Base-by-base conservation (phyloP, 2,113 vertebrate species). In the Heterotis niloticus region DNA sequence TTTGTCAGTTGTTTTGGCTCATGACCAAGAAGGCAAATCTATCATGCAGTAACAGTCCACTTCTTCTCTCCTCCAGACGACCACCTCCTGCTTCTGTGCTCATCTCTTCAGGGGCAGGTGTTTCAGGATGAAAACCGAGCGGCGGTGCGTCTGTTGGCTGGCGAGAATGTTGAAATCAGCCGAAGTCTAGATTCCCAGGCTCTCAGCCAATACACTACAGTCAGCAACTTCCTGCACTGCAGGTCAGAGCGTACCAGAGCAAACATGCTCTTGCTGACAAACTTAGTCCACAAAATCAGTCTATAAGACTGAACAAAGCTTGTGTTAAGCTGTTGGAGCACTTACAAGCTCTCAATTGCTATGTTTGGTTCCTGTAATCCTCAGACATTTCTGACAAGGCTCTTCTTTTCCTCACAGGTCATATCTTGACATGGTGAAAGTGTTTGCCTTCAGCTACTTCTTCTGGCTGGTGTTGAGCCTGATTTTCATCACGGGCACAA, bases 381-480 rank as follows among this genome's bases (percentile, higher is more conserved):
- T 44, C 16, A 11, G n/a, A 17, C 23, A 5, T 23, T 68, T 54
- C 28, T 29, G 5, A 18, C 4, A 60, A 20, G 28, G 78, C 13
- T 79, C 66, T 66, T 5, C 7, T 11, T 65, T 77, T 75, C 12
- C 20, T 18, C 11, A 5, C 85, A 93, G 93, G 83, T 91, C 88
- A 16, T 93, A 91, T 79, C 83, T 91, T 16, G 94, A 94, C 84
- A 89, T 91, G 93, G 83, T 81, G 12, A 93, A 94, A 81, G 89
- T 92, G 28, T 88, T 92, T 80, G 83, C 91, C 5, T 94, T 92
- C 86, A 87, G 82, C 79, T 92, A 90, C 75, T 92, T 91, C 82
- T 94, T 95, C 88, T 93, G 93, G 93, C 85, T 92, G 84, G 91
- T 92, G 78, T 87, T 95, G 20, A 93, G 93, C 60, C 89, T 94